Evolutionary conservation across 2,797 vertebrate species (phyloP).

Genomic region (Trachurus trachurus): DNA sequence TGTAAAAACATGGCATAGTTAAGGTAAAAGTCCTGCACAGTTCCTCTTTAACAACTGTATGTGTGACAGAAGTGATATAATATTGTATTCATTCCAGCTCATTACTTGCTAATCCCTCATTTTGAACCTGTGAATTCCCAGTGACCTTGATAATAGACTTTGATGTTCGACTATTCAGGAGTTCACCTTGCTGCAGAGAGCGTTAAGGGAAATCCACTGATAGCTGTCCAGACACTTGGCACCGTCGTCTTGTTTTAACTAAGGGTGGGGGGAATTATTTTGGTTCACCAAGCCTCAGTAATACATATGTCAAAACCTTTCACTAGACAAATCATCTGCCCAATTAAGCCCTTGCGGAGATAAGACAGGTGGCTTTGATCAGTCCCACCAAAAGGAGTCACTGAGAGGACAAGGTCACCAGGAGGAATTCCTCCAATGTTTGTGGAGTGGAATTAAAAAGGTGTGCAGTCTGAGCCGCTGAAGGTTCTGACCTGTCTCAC

Average conservation of each 20-base stretch:
- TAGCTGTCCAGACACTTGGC: constrained; percentile 46
- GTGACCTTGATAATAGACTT: constrained; percentile 24
- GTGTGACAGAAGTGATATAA: constrained; percentile 1
- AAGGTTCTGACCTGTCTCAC: constrained; percentile 13
- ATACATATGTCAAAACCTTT: constrained; percentile 66
- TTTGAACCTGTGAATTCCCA: constrained; percentile 20
- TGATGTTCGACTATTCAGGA: constrained; percentile 23
- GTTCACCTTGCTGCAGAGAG: constrained; percentile 48
- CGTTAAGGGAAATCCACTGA: constrained; percentile 20
- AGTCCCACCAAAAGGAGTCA: constrained; percentile 26
- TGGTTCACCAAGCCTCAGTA: constrained; percentile 65
- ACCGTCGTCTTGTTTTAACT: constrained; percentile 50
- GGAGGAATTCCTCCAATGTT: constrained; percentile 42
- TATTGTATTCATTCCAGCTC: not conserved
- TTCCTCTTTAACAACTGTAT: not conserved
- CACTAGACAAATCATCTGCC: constrained; percentile 66
- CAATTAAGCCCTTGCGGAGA: constrained; percentile 71
- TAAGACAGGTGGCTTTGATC: constrained; percentile 67
- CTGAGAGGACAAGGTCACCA: constrained; percentile 46
- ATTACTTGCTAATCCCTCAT: constrained; percentile 12
- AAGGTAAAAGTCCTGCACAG: too few species aligned
- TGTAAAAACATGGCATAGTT: too few species aligned
- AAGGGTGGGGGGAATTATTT: constrained; percentile 57
- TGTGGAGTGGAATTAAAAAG: constrained; percentile 34
- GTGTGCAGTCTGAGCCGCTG: not conserved